Percentiles rank a stretch among this genome's conserved stretches.
Evolutionary conservation across 2,113 vertebrate genomes (phyloP).

Genomic region (Malurus melanocephalus): DNA sequence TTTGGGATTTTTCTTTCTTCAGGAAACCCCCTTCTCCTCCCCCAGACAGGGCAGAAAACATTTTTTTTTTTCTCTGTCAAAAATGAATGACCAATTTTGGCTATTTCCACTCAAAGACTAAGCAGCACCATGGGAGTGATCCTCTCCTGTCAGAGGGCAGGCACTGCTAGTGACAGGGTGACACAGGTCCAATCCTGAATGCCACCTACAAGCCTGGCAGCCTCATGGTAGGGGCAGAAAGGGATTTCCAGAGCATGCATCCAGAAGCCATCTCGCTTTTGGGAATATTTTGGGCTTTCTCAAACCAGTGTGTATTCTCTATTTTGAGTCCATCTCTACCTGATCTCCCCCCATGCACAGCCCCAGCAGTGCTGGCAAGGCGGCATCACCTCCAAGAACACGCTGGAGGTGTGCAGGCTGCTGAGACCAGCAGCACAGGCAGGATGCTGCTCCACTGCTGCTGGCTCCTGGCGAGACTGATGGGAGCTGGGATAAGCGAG

Average conservation of each 20-base stretch:
- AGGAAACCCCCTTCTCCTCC: not conserved
- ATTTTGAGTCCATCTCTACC: not conserved
- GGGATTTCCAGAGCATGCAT: not conserved
- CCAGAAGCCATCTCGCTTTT: not conserved
- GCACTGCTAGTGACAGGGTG: fast-evolving
- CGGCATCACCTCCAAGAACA: not conserved
- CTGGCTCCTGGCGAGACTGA: not conserved
- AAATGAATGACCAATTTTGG: not conserved
- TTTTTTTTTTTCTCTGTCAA: not conserved
- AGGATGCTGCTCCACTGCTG: not conserved
- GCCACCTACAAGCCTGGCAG: not conserved
- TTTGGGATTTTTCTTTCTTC: not conserved
- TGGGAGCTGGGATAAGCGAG: not conserved
- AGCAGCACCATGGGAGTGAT: not conserved
- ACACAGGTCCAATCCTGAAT: not conserved
- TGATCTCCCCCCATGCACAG: not conserved
- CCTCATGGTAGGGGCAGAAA: not conserved
- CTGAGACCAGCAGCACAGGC: not conserved
- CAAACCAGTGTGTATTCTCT: too few relatives aligned
- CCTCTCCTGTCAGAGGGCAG: not conserved
- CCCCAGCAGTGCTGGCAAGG: not conserved
- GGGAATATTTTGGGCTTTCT: not conserved
- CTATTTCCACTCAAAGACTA: not conserved
- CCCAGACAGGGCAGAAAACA: not conserved
- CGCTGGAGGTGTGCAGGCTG: fast-evolving